Evolutionary conservation across 1,140 invertebrate genomes (phyloP).

Genomic region (Parasteatoda tepidariorum): DNA sequence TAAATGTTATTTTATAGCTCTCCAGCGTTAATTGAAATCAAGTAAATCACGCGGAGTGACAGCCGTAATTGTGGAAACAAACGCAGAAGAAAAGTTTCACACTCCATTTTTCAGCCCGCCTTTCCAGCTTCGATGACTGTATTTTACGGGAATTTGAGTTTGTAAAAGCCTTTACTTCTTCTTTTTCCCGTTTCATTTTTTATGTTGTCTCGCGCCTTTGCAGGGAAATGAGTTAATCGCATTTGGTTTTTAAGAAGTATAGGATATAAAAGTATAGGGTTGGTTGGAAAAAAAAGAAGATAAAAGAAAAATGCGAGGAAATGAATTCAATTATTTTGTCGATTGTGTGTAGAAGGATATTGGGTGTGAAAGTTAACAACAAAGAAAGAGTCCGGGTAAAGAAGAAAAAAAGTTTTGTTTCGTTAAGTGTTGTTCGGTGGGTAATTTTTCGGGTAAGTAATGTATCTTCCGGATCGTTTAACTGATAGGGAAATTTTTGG

Average conservation of each 20-base stretch:
- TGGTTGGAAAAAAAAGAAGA: background rate
- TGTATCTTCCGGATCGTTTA: slow-evolving; percentile 52
- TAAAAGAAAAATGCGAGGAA: background rate
- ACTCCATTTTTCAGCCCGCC: slow-evolving; percentile 1
- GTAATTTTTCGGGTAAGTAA: slow-evolving; percentile 53
- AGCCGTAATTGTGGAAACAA: slow-evolving; percentile 59
- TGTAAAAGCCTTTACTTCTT: background rate
- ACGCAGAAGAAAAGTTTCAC: slow-evolving; percentile 46
- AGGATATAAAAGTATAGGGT: background rate
- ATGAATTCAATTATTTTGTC: slow-evolving; percentile 60
- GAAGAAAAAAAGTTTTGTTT: background rate
- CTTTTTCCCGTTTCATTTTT: slow-evolving; percentile 12
- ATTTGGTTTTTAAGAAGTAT: slow-evolving; percentile 39
- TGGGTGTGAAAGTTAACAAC: slow-evolving; percentile 30
- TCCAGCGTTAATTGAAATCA: slow-evolving; percentile 59
- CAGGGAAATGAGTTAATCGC: slow-evolving; percentile 27
- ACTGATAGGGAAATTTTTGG: background rate
- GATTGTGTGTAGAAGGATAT: slow-evolving; percentile 44
- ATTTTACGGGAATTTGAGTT: slow-evolving; percentile 34
- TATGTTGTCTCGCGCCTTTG: background rate
- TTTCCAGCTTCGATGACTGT: slow-evolving; percentile 30
- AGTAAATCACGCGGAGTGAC: slow-evolving; percentile 58
- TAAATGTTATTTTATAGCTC: slow-evolving; percentile 61
- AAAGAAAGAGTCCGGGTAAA: background rate
- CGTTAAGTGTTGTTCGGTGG: slow-evolving; percentile 15